Base-by-base conservation (phyloP, 2,113 vertebrate genomes). In the Perca fluviatilis region DNA sequence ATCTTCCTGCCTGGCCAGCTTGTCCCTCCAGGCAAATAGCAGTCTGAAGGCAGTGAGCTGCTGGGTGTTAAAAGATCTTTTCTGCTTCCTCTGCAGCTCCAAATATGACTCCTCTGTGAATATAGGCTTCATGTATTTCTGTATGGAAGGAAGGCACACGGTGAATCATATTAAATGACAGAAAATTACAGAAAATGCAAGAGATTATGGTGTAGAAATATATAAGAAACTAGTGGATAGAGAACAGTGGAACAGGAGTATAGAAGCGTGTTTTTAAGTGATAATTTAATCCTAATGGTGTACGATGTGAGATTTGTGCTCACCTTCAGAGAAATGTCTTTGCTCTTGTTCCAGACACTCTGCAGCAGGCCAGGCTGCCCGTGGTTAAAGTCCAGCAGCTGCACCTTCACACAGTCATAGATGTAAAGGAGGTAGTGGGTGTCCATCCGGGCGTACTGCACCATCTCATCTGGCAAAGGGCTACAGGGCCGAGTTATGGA, bases 401-500 rank as follows among this genome's bases (percentile, higher is more conserved):
- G 95, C 4, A 89, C 93, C 64, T 97, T 89, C 93, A 98, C 77
- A 40, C 93, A 94, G 72, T 99, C 98, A 0, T 97, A 99, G 91
- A 99, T 95, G 80, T 98, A 98, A 0, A 98, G 97, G 82, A 99
- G 92, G 90, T 98, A 99, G 87, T 99, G 98, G 1, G 98, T 99
- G 92, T 99, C 98, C 0, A 95, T 93, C 4, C 96, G 96, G 40
- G 98, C 98, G 0, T 99, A 99, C 43, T 73, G 93, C 5, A 97
- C 64, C 98, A 99, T 99, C 80, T 99, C 98, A n/a, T 97, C 95
- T 11, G 98, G 97, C 88, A 99, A 88, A 0, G 98, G 98, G 46
- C 98, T 99, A 19, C 2, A 79, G 60, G 77, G 47, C 76, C 27
- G 86, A 70, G 27, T 25, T 18, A 75, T 6, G 15, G 13, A 11